Base-by-base conservation (phyloP, 2,888 invertebrate genomes). In the Epistrophe eligans region DNA sequence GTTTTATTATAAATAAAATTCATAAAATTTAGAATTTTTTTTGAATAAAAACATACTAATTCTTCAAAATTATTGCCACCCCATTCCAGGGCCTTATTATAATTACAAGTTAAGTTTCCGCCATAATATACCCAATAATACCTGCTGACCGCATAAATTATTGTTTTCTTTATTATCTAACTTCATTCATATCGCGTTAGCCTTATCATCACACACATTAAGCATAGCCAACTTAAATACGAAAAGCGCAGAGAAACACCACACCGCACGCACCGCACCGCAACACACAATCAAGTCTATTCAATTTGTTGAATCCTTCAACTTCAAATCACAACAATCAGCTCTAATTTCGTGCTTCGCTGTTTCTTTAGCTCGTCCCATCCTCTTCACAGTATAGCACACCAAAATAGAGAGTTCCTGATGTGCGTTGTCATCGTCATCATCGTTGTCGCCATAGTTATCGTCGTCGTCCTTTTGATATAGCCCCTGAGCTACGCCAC, bases 301-400 rank as follows among this genome's bases (percentile, higher is more conserved):
- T 87, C 83, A 79, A 87, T 87, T 87, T 79, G 83, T 74, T 24
- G 79, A 83, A 83, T 76, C 82, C 77, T 85, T 66, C 82, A 82
- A 64, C 82, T 82, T 85, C 62, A 79, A 85, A 85, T 85, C 83
- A 79, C 79, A 87, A 87, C 87, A 87, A 87, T 87, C 79, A 87
- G 79, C 77, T 79, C 79, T 87, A 87, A 87, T 87, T 87, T 79
- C 52, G 43, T 82, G 52, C 71, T 28, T 35, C 72, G 45, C 58
- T 45, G 45, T 72, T 66, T 58, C 40, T 66, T 40, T 17, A 8
- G n/a, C 32, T 58, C 28, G 40, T 35, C 17, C 60, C 38, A 50
- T 67, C 15, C 35, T 28, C 48, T 67, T n/a, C n/a, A 32, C n/a
- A 8, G 0, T 2, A 24, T 24, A n/a, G n/a, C 24, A 24, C 24